phyloP scores from a whole-genome alignment of 1,140 invertebrate species.

The Neodiprion virginianus region DNA sequence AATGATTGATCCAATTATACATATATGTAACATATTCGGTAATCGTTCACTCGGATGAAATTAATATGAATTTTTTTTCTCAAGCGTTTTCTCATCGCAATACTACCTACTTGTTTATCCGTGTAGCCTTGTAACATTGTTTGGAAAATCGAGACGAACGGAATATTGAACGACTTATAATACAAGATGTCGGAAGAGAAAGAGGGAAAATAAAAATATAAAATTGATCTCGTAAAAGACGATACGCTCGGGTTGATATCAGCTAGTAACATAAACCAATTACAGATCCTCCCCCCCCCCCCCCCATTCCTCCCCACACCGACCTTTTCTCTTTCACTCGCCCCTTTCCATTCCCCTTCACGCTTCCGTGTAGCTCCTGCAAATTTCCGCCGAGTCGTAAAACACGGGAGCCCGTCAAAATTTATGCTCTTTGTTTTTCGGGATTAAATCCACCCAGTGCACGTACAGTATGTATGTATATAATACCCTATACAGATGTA shows the following conservation, averaged over 20 bases:
- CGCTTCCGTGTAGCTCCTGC: not conserved
- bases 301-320: not conserved
- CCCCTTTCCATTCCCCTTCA: not conserved
- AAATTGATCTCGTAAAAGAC: no score
- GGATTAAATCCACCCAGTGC: constrained; percentile 9
- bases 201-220: no score
- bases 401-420: constrained; percentile 10
- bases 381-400: constrained; percentile 9
- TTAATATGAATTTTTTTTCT: no score
- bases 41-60: no score
- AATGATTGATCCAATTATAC: no score
- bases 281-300: not conserved
- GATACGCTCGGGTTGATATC: not conserved
- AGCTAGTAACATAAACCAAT: constrained; percentile 6
- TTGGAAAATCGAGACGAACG: no score
- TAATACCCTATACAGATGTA: not conserved
- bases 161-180: no score
- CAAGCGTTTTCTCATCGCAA: no score
- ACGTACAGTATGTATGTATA: not conserved
- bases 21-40: no score
- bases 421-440: constrained; percentile 14
- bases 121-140: no score
- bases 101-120: no score
- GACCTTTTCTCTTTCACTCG: not conserved
- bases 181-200: no score